A percentile compares a stretch with the other conserved stretches of the same genome.
phyloP scores from a whole-genome alignment of 1,140 invertebrate genomes.

The Achatina immaculata region DNA sequence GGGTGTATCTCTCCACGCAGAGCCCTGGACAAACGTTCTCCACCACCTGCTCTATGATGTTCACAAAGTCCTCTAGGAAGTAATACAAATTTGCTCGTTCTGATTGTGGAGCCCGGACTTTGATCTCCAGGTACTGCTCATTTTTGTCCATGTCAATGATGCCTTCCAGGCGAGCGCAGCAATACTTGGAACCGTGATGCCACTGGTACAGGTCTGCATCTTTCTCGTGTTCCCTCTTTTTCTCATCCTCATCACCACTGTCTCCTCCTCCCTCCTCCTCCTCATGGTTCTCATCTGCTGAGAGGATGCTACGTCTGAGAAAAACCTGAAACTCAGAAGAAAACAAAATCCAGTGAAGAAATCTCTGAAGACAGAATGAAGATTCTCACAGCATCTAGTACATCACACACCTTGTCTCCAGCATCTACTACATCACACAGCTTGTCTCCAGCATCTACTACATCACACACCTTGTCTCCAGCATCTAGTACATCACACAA shows the following conservation, averaged over 20 bases:
- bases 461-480: too few relatives aligned
- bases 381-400: too few relatives aligned
- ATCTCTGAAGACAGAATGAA: too few relatives aligned
- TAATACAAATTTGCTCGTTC: constrained; percentile 74
- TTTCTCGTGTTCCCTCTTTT: constrained; percentile 46
- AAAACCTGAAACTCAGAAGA: constrained; percentile 71
- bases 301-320: constrained; percentile 75
- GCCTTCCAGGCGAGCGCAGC: constrained; percentile 80
- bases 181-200: constrained; percentile 84
- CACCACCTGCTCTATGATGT: constrained; percentile 79
- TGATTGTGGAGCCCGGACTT: constrained; percentile 79
- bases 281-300: constrained; percentile 40
- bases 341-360: neutral
- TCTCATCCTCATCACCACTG: constrained; percentile 23
- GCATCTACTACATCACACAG: too few relatives aligned
- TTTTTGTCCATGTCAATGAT: constrained; percentile 78
- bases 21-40: constrained; percentile 79
- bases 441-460: too few relatives aligned
- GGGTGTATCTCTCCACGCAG: constrained; percentile 77
- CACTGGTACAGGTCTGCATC: constrained; percentile 82
- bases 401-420: too few relatives aligned
- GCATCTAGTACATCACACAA: too few relatives aligned
- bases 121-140: constrained; percentile 75
- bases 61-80: constrained; percentile 82
- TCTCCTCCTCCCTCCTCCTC: constrained; percentile 70